Conservation (phyloP, 2,113 vertebrate species). For the Semicossyphus pulcher region DNA sequence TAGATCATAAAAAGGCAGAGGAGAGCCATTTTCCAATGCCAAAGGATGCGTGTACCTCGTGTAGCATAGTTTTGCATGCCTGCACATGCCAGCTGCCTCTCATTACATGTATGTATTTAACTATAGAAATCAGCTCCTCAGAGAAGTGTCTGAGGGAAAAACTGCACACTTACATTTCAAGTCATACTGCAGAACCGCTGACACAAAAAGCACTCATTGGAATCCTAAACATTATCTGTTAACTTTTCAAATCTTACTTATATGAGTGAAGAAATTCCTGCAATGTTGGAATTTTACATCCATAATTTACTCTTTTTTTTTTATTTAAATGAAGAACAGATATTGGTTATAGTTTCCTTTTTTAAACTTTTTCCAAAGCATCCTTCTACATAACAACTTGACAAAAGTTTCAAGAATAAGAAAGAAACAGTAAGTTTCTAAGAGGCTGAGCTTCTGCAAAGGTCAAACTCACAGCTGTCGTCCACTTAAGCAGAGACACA, state of each 20-base stretch:
- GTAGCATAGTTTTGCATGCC: constrained; percentile 20
- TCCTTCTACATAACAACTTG: background rate
- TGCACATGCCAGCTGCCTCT: constrained; percentile 44
- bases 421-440: constrained; percentile 7
- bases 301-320: background rate
- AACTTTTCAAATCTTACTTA: background rate
- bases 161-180: constrained; percentile 26
- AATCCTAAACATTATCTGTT: constrained; percentile 33
- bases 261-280: background rate
- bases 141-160: constrained; percentile 10
- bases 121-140: constrained; percentile 25
- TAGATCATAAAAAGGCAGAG: constrained; percentile 40
- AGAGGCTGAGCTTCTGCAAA: constrained; percentile 34
- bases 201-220: constrained; percentile 14
- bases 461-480: constrained; percentile 28
- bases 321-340: no score
- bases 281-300: background rate
- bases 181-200: constrained; percentile 20
- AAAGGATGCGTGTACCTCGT: constrained; percentile 18
- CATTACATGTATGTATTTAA: constrained; percentile 37
- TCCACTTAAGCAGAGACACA: constrained; percentile 32
- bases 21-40: constrained; percentile 1
- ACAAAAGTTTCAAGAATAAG: background rate
- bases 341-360: background rate
- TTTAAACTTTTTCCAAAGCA: background rate